Evolutionary conservation across 2,888 invertebrate genomes (phyloP).

Genomic region (Sicus ferrugineus): DNA sequence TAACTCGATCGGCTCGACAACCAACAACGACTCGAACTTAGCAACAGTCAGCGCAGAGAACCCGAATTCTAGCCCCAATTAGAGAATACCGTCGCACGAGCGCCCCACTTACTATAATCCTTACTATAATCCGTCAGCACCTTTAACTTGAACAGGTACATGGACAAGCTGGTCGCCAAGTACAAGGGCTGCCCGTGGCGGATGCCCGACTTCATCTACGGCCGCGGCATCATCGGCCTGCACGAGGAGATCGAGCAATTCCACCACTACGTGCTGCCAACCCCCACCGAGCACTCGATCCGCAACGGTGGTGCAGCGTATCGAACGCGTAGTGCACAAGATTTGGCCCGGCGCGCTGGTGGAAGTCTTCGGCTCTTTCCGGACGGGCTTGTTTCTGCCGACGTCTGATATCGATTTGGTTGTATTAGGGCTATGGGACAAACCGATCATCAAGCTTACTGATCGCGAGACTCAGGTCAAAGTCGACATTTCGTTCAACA

Average conservation of each 20-base stretch:
- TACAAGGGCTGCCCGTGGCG: conserved; percentile 93
- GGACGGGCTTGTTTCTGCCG: conserved; percentile 96
- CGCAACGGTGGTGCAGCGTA: conserved; percentile 89
- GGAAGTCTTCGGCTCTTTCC: conserved; percentile 97
- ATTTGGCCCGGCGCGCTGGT: conserved; percentile 95
- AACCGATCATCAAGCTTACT: conserved; percentile 95
- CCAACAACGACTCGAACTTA: conserved; percentile 54
- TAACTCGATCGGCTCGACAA: conserved; percentile 54
- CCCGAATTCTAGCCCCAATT: conserved; percentile 34
- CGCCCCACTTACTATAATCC: conserved; percentile 72
- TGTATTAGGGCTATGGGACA: conserved; percentile 71
- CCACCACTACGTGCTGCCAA: conserved; percentile 93
- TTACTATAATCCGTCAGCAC: conserved; percentile 91
- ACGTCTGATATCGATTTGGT: conserved; percentile 84
- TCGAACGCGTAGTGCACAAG: conserved; percentile 84
- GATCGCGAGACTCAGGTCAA: conserved; percentile 83
- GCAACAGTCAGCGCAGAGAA: conserved; percentile 23
- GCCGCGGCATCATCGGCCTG: conserved; percentile 85
- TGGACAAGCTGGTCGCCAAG: conserved; percentile 82
- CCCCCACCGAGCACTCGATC: conserved; percentile 88
- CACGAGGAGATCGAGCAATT: conserved; percentile 98
- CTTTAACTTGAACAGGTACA: conserved; percentile 86
- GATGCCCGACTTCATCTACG: conserved; percentile 77
- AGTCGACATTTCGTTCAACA: conserved; percentile 99
- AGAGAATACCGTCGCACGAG: conserved; percentile 54